Evolutionary conservation across 1,140 invertebrate genomes (phyloP), one percentile per base, ranked within the genome.

Genomic region (Ganaspis sp.): DNA sequence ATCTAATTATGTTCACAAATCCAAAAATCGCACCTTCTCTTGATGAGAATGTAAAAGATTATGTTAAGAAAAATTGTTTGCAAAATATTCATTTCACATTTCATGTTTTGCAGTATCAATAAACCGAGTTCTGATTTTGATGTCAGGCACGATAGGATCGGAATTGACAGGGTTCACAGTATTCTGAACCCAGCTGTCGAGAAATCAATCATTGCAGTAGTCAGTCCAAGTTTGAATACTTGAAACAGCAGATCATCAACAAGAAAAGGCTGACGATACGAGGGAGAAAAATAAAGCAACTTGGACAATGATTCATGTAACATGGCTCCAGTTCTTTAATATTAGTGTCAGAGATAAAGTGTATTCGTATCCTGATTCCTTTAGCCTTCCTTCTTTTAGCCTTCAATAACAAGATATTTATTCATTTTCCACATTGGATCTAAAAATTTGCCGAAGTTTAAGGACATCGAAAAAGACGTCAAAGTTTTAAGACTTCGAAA

Each of bases 241-340:
- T 11, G 11, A 26, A 6, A 34, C 2, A 34, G 29, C 45, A n/a
- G 8, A 64, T 64, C 54, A 64, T 64, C 21, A 64, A 26, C 12
- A 45, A 15, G 21, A 26, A 29, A 64, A 26, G 23, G 12, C 54
- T 4, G 11, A 64, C 9, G 54, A 64, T 64, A 26, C 23, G 2
- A 26, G n/a, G 23, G 26, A 26, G 54, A 64, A 64, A 26, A 64
- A 64, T 64, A 26, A 64, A 26, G 21, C 54, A 15, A 64, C 8
- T 26, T 15, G 4, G 21, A 9, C 54, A 49, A 17, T 49, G 45
- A 49, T 17, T 15, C 49, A 38, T 54, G 73, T 69, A 78, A 75
- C 81, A 87, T 86, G 87, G 79, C 78, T 71, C 73, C 79, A 49
- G 83, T 81, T 84, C 74, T 78, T 86, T 86, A 86, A 85, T 85